phyloP scores from a whole-genome alignment of 1,140 invertebrate species.

The Sipha flava region DNA sequence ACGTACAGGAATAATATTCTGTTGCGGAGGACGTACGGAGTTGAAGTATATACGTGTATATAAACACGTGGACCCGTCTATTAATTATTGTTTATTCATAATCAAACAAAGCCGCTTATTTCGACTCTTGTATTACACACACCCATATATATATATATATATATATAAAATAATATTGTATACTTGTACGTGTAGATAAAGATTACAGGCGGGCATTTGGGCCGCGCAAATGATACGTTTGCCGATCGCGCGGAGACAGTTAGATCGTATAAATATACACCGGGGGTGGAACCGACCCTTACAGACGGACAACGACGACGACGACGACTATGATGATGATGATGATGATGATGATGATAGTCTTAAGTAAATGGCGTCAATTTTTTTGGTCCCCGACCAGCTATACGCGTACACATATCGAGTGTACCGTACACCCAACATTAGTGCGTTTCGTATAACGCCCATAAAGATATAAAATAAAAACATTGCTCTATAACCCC shows the following conservation, averaged over 20 bases:
- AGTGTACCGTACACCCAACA: not conserved
- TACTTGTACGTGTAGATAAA: no score
- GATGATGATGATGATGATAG: slow-evolving; percentile 21
- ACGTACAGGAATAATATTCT: not conserved
- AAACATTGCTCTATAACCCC: slow-evolving; percentile 9
- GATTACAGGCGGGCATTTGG: not conserved
- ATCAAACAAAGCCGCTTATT: slow-evolving; percentile 1
- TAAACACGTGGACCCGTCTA: not conserved
- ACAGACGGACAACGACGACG: not conserved
- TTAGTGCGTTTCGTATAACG: slow-evolving; percentile 13
- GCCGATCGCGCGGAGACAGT: slow-evolving; percentile 2
- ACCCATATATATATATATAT: not conserved
- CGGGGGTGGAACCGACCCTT: slow-evolving; percentile 27
- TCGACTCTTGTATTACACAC: not conserved
- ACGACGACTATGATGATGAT: no score
- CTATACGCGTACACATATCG: not conserved
- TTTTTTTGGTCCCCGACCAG: slow-evolving; percentile 8
- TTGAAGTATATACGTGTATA: not conserved
- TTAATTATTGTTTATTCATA: slow-evolving; percentile 25
- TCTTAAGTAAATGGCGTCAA: slow-evolving; percentile 31
- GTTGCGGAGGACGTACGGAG: not conserved
- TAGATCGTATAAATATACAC: not conserved
- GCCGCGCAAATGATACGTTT: slow-evolving; percentile 27
- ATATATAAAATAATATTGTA: no score
- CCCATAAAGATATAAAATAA: not conserved